These are phyloP conservation scores for Fistularia commersonii DNA, from an alignment of 2,797 vertebrate genomes.

Conservation along the genomic window DNA sequence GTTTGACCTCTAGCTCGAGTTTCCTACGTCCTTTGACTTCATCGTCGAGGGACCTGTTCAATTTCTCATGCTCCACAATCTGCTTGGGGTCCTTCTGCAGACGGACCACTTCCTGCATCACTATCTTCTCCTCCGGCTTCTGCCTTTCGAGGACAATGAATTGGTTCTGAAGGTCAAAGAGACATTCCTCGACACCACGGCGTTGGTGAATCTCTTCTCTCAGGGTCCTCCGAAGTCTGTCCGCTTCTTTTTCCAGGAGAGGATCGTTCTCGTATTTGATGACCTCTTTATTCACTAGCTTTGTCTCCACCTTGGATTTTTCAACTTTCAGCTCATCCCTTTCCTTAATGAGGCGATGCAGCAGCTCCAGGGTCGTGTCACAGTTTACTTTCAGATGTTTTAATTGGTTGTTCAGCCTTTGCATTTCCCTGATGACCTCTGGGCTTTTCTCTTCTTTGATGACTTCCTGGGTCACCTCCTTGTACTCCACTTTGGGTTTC, in stretches of 20 bases:
- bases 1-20: slow-evolving; percentile 84
- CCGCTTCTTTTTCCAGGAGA: slow-evolving; percentile 87
- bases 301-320: slow-evolving; percentile 87
- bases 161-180: slow-evolving; percentile 88
- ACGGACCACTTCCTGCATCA: slow-evolving; percentile 82
- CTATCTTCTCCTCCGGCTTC: slow-evolving; percentile 87
- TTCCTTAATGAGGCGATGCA: slow-evolving; percentile 81
- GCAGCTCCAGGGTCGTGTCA: slow-evolving; percentile 76
- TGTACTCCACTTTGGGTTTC: slow-evolving; percentile 88
- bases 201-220: slow-evolving; percentile 81
- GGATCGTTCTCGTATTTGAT: slow-evolving; percentile 90
- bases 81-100: slow-evolving; percentile 88
- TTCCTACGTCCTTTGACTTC: slow-evolving; percentile 79
- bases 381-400: slow-evolving; percentile 79
- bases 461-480: slow-evolving; percentile 86
- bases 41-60: slow-evolving; percentile 82
- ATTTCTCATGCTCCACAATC: slow-evolving; percentile 78
- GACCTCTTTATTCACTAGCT: slow-evolving; percentile 84
- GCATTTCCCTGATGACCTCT: slow-evolving; percentile 85
- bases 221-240: slow-evolving; percentile 82
- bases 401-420: slow-evolving; percentile 83
- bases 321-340: slow-evolving; percentile 84
- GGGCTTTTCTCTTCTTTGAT: slow-evolving; percentile 89
- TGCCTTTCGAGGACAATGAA: slow-evolving; percentile 85
- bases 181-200: slow-evolving; percentile 78